These are phyloP conservation scores for Chrysopa pallens DNA, from an alignment of 1,140 invertebrate species.

Conservation along the genomic window DNA sequence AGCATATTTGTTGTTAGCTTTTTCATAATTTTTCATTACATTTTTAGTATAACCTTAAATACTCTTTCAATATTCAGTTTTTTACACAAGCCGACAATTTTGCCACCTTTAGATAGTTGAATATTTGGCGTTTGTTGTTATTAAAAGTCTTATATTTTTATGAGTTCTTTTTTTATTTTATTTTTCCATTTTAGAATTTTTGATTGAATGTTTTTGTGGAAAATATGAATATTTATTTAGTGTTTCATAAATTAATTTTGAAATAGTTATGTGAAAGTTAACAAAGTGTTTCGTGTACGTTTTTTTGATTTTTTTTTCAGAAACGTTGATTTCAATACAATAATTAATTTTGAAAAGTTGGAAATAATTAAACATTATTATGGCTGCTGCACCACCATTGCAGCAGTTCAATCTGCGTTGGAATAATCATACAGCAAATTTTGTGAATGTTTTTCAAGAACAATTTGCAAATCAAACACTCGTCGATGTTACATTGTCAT, in stretches of 20 bases:
- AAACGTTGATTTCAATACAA: too few relatives aligned
- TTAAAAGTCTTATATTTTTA: too few relatives aligned
- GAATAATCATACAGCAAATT: slow-evolving; percentile 33
- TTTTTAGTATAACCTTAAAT: background rate
- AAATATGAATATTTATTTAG: too few relatives aligned
- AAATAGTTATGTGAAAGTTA: background rate
- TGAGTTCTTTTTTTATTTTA: too few relatives aligned
- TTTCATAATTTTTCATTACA: background rate
- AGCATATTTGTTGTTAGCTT: background rate
- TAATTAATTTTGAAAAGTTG: background rate
- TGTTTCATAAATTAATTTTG: too few relatives aligned
- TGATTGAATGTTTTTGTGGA: too few relatives aligned
- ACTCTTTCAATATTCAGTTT: background rate
- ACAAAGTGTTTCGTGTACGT: background rate
- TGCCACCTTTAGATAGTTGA: too few relatives aligned
- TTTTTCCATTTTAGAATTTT: too few relatives aligned
- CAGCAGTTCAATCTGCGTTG: slow-evolving; percentile 34
- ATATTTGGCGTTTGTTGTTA: too few relatives aligned
- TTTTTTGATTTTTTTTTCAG: background rate
- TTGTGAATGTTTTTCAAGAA: slow-evolving; percentile 33
- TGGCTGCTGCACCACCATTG: background rate
- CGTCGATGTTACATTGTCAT: slow-evolving; percentile 37
- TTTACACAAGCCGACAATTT: background rate
- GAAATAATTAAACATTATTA: background rate
- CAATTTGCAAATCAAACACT: slow-evolving; percentile 28